Base-by-base conservation (phyloP, 64 coral and sea anemone species). In the Orbicella faveolata region DNA sequence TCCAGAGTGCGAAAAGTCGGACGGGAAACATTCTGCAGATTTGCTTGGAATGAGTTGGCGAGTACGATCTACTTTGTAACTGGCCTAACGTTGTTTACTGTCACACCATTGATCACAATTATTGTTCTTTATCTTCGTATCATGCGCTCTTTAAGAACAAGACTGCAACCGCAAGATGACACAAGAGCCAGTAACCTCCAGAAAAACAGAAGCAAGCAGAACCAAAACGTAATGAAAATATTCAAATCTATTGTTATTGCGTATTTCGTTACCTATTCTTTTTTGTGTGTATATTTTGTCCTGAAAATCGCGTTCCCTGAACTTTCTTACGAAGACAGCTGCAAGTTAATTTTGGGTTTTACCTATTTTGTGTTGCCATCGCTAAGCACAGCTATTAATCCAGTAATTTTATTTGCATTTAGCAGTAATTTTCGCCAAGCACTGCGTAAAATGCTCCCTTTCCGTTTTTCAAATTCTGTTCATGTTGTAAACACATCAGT, bases 331-430 rank as follows among this genome's bases (percentile, higher is more conserved):
- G 41, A 48, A 67, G 80, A 83, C 35, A 65, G 35, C 8, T 83
- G 80, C 34, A 65, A 83, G 35, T 68, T 34, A 30, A 41, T 83
- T 23, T 18, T 44, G 11, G 80, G 80, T 18, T 67, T 83, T 67
- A 5, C 34, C 23, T 83, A 67, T 21, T 67, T n/a, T n/a, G 17
- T 83, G 26, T 51, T 83, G 13, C 80, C 80, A 2, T 67, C 30
- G 30, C 61, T 83, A 0, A 68, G 34, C 20, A 68, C 65, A 2
- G 65, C 65, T 4, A 68, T 21, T 8, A 68, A 68, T 25, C 65
- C 65, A 8, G 65, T 68, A 20, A 68, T 68, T 25, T 25, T 68
- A 8, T 25, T 68, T 25, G 19, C 23, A 25, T 25, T 68, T 68
- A 68, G 65, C 23, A 23, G 19, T 8, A 68, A 68, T 25, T 68